Conservation (phyloP, 1,140 invertebrate genomes). For the Scaptomyza montana region DNA sequence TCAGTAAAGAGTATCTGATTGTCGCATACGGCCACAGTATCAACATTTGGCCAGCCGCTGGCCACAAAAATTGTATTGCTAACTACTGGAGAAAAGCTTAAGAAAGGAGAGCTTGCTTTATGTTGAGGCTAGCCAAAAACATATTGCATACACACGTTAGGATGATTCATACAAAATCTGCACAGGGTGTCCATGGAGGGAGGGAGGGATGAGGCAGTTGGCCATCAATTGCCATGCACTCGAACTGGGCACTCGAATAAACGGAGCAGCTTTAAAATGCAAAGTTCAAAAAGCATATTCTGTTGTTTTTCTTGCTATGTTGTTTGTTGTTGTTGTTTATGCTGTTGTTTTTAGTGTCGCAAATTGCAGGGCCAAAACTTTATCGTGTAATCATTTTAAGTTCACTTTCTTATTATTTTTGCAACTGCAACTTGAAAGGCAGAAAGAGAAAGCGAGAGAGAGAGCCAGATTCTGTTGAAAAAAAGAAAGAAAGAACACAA, state of each 20-base stretch:
- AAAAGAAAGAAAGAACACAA: too few species aligned
- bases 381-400: constrained; percentile 80
- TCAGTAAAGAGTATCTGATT: background rate
- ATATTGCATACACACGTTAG: background rate
- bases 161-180: background rate
- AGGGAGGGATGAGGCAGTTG: background rate
- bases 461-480: background rate
- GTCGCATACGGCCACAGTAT: background rate
- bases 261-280: constrained; percentile 41
- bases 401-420: constrained; percentile 81
- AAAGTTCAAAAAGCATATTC: constrained; percentile 27
- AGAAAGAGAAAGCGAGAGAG: background rate
- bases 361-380: constrained; percentile 76
- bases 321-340: constrained; percentile 14
- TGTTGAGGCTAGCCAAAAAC: too few species aligned
- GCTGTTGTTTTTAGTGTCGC: constrained; percentile 31
- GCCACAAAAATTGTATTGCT: constrained; percentile 11
- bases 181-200: background rate
- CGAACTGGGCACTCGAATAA: constrained; percentile 29
- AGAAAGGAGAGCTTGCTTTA: background rate
- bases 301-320: constrained; percentile 5
- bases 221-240: constrained; percentile 42
- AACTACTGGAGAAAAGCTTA: background rate
- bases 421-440: constrained; percentile 32
- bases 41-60: background rate